Base-by-base conservation (phyloP, 2,888 invertebrate genomes). In the Ichneumoninae sp. region DNA sequence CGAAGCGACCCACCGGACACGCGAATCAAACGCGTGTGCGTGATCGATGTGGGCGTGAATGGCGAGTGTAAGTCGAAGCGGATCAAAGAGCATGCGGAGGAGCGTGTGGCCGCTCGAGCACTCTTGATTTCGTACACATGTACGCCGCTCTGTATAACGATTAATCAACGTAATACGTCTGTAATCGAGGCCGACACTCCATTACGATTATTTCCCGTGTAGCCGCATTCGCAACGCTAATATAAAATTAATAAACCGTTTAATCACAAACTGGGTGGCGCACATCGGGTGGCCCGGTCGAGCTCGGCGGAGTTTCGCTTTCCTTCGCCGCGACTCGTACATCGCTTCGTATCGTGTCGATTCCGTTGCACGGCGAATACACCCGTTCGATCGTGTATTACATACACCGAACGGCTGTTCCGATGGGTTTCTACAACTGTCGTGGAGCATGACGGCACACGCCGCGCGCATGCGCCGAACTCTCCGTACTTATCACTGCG, bases 231-330 rank as follows among this genome's bases (percentile, higher is more conserved):
- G 87, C 89, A 86, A 84, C 86, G 89, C 89, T 91, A 90, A 91
- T 90, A 88, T 89, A 87, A 89, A 89, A 90, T 91, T 90, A 91
- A 90, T 91, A 89, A 91, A 89, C 86, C 90, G 88, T 89, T 90
- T 91, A 90, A 91, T 91, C 90, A 91, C 90, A 83, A 82, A 82
- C 80, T 84, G 82, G 79, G 78, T 85, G 79, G 85, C 78, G 60
- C 82, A 68, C 72, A 80, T 85, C 80, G 85, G 85, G 82, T 82
- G 85, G 85, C 72, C 79, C 69, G 50, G 0, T 40, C 78, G 81
- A 7, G 70, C 44, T 36, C 69, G 44, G 3, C 54, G 50, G 84
- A 84, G 82, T 3, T 86, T 85, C 86, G 83, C 84, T 87, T 85
- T 88, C 86, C 85, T 86, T 83, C 79, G 71, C 85, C 82, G 83